Conservation (phyloP, 2,113 vertebrate species). For the Ptychochromis oligacanthus region DNA sequence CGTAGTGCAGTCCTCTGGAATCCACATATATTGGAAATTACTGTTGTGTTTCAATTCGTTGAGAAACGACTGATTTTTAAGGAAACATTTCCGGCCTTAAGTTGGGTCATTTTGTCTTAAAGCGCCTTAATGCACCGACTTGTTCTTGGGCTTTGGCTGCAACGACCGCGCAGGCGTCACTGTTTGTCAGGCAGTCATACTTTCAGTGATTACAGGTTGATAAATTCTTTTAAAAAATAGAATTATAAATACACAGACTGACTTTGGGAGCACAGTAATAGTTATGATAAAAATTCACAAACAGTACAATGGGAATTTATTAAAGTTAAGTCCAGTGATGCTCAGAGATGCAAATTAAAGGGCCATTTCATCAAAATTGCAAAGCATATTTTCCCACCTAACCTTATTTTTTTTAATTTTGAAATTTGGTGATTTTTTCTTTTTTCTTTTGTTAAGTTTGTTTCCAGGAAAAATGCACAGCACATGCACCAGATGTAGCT, state of each 20-base stretch:
- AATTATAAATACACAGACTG: neutral
- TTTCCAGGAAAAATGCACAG: neutral
- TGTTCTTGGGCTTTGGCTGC: neutral
- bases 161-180: neutral
- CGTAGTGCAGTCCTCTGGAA: neutral
- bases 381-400: neutral
- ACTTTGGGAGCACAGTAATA: neutral
- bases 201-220: neutral
- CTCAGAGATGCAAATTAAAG: neutral
- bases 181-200: neutral
- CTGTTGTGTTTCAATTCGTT: neutral
- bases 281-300: neutral
- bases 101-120: neutral
- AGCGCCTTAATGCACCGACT: neutral
- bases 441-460: neutral
- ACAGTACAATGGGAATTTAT: neutral
- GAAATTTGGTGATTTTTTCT: too few relatives aligned
- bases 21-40: neutral
- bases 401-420: neutral
- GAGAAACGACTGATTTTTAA: neutral
- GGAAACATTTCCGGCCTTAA: neutral
- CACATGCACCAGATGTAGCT: accelerated
- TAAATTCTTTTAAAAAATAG: neutral
- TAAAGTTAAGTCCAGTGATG: neutral
- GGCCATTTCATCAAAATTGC: neutral